Base-by-base conservation (phyloP, 2,113 vertebrate species). In the Bubo bubo region DNA sequence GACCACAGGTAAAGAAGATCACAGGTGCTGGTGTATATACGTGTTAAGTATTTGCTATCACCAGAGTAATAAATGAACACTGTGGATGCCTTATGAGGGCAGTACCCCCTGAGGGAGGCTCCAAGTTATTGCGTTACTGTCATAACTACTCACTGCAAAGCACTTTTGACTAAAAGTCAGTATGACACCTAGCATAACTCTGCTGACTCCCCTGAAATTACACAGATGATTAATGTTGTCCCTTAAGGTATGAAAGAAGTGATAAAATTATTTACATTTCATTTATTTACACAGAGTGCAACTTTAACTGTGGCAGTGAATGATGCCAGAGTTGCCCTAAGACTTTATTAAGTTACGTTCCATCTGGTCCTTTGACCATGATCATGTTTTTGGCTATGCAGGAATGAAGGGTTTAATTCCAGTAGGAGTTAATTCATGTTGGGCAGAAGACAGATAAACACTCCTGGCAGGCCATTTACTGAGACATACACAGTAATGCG, bases 221-320 rank as follows among this genome's bases (percentile, higher is more conserved):
- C 85, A 93, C 90, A 86, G 50, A 35, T 90, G 77, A 95, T 88
- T 92, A 88, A 93, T 80, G 79, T 30, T 53, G 9, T 59, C 79
- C 96, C 67, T 86, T 53, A 90, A 85, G 93, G 88, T 59, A 93
- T 14, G 30, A 90, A 92, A 90, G 55, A 73, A 79, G 45, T 13
- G 35, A 62, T 73, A 95, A 62, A 94, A 79, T 76, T 86, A 83
- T 94, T 88, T 88, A 67, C 67, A 59, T 96, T 96, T 76, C 43
- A 88, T 88, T 90, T 88, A 80, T 93, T 93, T 90, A 74, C 55
- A 53, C 45, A 35, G 63, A 86, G 37, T 22, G 21, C 32, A 88
- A 73, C 87, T 90, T 72, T 21, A 93, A 58, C 70, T 70, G 81
- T 0, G 0, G 49, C 70, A 35, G 21, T n/a, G 70, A 81, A 85